These are phyloP conservation scores for Acleris laterana DNA, from an alignment of 2,888 invertebrate species.

Conservation along the genomic window DNA sequence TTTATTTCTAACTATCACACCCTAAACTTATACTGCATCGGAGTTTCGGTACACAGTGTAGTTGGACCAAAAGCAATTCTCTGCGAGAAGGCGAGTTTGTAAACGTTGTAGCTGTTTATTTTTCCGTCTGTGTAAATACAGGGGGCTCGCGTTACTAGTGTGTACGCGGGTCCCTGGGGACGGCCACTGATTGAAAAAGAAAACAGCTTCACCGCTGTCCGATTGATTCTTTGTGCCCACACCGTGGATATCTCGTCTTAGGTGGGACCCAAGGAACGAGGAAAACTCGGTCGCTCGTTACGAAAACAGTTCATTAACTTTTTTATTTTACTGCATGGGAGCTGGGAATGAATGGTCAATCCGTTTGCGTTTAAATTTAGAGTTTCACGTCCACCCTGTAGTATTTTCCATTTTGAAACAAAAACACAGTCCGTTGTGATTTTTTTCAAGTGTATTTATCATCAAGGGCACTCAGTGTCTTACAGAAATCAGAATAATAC, in stretches of 20 bases:
- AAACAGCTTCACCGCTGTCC: slow-evolving; percentile 76
- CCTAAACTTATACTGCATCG: slow-evolving; percentile 48
- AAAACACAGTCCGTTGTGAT: no score
- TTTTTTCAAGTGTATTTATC: no score
- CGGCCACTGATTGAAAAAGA: slow-evolving; percentile 79
- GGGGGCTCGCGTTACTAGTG: slow-evolving; percentile 54
- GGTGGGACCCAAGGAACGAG: slow-evolving; percentile 45
- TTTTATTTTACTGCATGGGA: slow-evolving; percentile 3
- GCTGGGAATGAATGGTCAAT: not conserved
- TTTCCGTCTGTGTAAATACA: slow-evolving; percentile 50
- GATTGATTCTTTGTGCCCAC: slow-evolving; percentile 76
- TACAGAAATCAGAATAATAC: no score
- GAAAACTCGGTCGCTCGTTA: slow-evolving; percentile 1
- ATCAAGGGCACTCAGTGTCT: no score
- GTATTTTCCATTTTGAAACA: no score
- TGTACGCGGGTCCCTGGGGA: slow-evolving; percentile 63
- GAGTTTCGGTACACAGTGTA: slow-evolving; percentile 49
- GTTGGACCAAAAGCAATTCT: not conserved
- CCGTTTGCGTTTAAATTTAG: no score
- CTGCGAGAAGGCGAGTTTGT: slow-evolving; percentile 35
- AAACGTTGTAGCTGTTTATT: slow-evolving; percentile 12
- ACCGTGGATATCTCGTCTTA: slow-evolving; percentile 63
- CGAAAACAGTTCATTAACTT: slow-evolving; percentile 6
- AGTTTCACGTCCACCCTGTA: no score
- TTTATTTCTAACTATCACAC: slow-evolving; percentile 74